Base-by-base conservation (phyloP, 2,888 invertebrate genomes). In the Agonopterix arenella region DNA sequence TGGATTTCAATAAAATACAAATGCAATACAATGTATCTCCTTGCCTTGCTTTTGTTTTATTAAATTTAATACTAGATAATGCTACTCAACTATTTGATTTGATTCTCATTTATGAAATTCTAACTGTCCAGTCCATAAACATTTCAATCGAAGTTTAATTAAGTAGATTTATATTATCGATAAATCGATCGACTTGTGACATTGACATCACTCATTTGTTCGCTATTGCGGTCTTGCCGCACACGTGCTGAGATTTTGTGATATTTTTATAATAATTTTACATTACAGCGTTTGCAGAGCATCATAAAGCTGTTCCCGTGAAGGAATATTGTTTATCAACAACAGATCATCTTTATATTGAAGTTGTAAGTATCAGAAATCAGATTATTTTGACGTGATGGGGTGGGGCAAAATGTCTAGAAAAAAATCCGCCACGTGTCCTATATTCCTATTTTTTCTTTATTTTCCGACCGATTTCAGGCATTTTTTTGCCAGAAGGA, bases 241-340 rank as follows among this genome's bases (percentile, higher is more conserved):
- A 88, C 89, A 89, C 85, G 89, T 89, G 88, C 86, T 81, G 79
- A 75, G 76, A 74, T 75, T 83, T 86, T 86, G 84, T 85, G 81
- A 84, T 85, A 86, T 85, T 84, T 81, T 79, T 62, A 67, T 70
- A 79, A 74, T 75, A 73, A 74, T 69, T 80, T 77, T 76, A 74
- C 64, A 77, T 84, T 81, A 66, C 76, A 77, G 73, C 71, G 66
- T 68, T 68, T 66, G 57, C 69, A 65, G 66, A 65, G 61, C 73
- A 60, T 60, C 68, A 53, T 57, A 62, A 66, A 72, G 64, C 64
- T 61, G 68, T 68, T 65, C 64, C 67, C 63, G 59, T 64, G 68
- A 59, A 66, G 66, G 63, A 61, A 64, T 67, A 68, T 73, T 73
- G 69, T 70, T 75, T 75, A 70, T 56, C 69, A 72, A 71, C 71